These are phyloP conservation scores for Molanna angustata DNA, from an alignment of 2,888 invertebrate genomes.

Conservation along the genomic window DNA sequence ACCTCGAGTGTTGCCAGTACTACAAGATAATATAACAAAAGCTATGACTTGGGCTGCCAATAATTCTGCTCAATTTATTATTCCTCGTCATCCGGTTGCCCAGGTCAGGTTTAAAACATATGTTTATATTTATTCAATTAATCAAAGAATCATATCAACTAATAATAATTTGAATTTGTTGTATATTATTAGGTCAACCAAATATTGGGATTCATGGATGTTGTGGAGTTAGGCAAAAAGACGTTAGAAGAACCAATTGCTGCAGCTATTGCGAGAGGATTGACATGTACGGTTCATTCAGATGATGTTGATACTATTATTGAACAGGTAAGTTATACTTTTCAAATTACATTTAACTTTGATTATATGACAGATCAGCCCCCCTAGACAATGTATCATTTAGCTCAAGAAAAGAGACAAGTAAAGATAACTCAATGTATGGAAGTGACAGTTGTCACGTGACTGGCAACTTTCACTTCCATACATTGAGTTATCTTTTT, in stretches of 20 bases:
- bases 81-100: conserved; percentile 23
- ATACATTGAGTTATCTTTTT: too few relatives aligned
- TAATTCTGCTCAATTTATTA: conserved; percentile 41
- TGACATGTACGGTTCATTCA: conserved; percentile 21
- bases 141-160: too few relatives aligned
- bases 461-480: too few relatives aligned
- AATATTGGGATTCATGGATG: conserved; percentile 23
- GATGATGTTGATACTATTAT: conserved; percentile 15
- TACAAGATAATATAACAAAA: conserved; percentile 41
- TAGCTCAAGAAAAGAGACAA: too few relatives aligned
- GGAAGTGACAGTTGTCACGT: too few relatives aligned
- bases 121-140: too few relatives aligned
- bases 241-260: conserved; percentile 26
- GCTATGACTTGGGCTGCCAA: conserved; percentile 43
- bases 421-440: too few relatives aligned
- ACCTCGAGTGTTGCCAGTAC: conserved; percentile 35
- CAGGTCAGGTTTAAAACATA: too few relatives aligned
- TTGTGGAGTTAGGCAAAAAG: conserved; percentile 13
- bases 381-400: too few relatives aligned
- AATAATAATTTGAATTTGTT: too few relatives aligned
- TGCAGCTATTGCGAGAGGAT: conserved; percentile 20
- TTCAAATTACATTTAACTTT: neutral
- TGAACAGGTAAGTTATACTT: conserved; percentile 22
- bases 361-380: neutral
- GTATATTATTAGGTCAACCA: conserved; percentile 25